These are phyloP conservation scores for Trematocara unimaculatum DNA, from an alignment of 2,113 vertebrate genomes.

Conservation along the genomic window DNA sequence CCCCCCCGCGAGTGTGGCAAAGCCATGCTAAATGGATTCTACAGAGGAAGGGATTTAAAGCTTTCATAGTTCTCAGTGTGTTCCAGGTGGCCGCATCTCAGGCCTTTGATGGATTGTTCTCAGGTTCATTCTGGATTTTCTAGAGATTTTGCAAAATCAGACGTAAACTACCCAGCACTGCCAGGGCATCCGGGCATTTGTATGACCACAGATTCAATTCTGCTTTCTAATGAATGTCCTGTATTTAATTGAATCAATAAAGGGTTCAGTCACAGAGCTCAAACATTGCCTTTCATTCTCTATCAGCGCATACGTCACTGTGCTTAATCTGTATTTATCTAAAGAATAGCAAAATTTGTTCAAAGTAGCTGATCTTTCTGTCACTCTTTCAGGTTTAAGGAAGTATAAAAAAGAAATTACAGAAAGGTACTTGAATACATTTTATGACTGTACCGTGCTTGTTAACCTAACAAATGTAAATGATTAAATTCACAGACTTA, in stretches of 20 bases:
- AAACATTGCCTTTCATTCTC: background rate
- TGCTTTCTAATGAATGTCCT: background rate
- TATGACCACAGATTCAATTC: background rate
- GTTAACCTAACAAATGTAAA: slow-evolving; percentile 74
- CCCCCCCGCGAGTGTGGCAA: slow-evolving; percentile 58
- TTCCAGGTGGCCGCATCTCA: slow-evolving; percentile 47
- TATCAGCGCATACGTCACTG: background rate
- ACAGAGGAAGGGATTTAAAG: slow-evolving; percentile 69
- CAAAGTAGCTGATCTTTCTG: background rate
- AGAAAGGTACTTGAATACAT: slow-evolving; percentile 8
- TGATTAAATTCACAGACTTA: slow-evolving; percentile 71
- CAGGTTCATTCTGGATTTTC: slow-evolving; percentile 44
- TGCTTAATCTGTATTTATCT: background rate
- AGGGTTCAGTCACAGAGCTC: background rate
- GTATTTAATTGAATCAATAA: background rate
- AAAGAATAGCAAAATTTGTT: background rate
- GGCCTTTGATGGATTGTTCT: slow-evolving; percentile 67
- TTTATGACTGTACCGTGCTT: slow-evolving; percentile 59
- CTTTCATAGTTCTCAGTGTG: slow-evolving; percentile 59
- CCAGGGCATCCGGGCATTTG: background rate
- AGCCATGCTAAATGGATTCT: slow-evolving; percentile 72
- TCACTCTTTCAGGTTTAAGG: background rate
- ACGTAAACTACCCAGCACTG: background rate
- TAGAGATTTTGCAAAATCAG: slow-evolving; percentile 14
- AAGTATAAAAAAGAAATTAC: background rate